A percentile compares a stretch with the other conserved stretches of the same genome.
phyloP scores from a whole-genome alignment of 2,888 invertebrate genomes.

The Drosophila buzzatii region DNA sequence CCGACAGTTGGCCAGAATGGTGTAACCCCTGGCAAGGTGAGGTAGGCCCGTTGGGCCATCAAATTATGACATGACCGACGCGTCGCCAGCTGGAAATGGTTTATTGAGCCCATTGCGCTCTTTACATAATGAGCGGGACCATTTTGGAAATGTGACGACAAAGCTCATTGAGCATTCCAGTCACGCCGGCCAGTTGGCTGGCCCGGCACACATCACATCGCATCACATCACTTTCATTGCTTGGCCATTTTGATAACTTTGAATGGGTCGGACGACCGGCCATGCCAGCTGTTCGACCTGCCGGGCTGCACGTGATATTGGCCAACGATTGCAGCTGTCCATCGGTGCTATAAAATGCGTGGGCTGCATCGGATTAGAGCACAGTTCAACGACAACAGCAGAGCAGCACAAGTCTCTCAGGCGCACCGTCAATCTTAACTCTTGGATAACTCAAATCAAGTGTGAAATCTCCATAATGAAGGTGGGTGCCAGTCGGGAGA shows the following conservation, averaged over 20 bases:
- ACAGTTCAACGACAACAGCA: slow-evolving; percentile 82
- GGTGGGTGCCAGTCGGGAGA: slow-evolving; percentile 60
- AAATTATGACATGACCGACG: slow-evolving; percentile 72
- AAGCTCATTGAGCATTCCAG: slow-evolving; percentile 63
- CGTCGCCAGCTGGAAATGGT: slow-evolving; percentile 52
- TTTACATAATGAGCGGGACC: slow-evolving; percentile 70
- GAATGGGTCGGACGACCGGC: slow-evolving; percentile 39
- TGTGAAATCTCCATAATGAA: slow-evolving; percentile 84
- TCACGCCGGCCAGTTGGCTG: slow-evolving; percentile 49
- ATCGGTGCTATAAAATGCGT: slow-evolving; percentile 78
- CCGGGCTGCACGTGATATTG: slow-evolving; percentile 55
- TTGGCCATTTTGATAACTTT: slow-evolving; percentile 70
- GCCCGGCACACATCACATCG: slow-evolving; percentile 26
- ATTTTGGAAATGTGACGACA: slow-evolving; percentile 55
- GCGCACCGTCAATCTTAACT: slow-evolving; percentile 61
- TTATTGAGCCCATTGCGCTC: slow-evolving; percentile 64
- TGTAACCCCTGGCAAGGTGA: background rate
- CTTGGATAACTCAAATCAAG: slow-evolving; percentile 81
- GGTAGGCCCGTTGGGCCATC: slow-evolving; percentile 49
- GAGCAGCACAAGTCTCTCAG: slow-evolving; percentile 61
- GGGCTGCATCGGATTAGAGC: slow-evolving; percentile 44
- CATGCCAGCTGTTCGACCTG: slow-evolving; percentile 18
- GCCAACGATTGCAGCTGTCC: slow-evolving; percentile 47
- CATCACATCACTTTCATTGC: slow-evolving; percentile 69
- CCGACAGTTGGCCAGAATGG: slow-evolving; percentile 48